A percentile compares a stretch with the other conserved stretches of the same genome.
phyloP scores from a whole-genome alignment of 2,797 vertebrate genomes.

The Myotis myotis region DNA sequence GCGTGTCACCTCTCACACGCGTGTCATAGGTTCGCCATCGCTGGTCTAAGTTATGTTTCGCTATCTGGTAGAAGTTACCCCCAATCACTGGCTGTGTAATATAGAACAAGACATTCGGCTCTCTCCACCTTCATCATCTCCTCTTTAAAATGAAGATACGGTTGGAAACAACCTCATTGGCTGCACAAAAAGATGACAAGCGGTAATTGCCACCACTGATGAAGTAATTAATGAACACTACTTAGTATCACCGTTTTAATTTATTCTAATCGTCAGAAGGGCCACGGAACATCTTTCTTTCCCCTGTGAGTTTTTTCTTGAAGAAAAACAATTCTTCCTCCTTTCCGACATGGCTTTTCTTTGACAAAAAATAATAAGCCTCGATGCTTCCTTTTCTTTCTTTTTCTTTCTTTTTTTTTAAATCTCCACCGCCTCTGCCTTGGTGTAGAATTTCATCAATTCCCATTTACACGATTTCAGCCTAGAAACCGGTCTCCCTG shows the following conservation, averaged over 20 bases:
- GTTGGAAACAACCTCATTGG: background rate
- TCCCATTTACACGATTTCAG: slow-evolving; percentile 66
- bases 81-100: background rate
- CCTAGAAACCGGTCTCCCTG: slow-evolving; percentile 73
- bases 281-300: background rate
- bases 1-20: too few relatives aligned
- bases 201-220: background rate
- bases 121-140: background rate
- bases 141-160: background rate
- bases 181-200: background rate
- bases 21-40: too few relatives aligned
- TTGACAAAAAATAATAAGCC: background rate
- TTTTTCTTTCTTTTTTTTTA: background rate
- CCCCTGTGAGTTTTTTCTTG: background rate
- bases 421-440: slow-evolving; percentile 44
- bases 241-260: slow-evolving; percentile 24
- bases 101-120: background rate
- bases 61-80: background rate
- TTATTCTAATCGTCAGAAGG: background rate
- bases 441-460: slow-evolving; percentile 73
- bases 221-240: background rate
- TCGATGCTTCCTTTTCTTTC: slow-evolving; percentile 9
- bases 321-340: background rate
- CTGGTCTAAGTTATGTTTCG: background rate
- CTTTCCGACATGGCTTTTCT: slow-evolving; percentile 11